Evolutionary conservation across 1,140 invertebrate species (phyloP).

Genomic region (Eumeta japonica): DNA sequence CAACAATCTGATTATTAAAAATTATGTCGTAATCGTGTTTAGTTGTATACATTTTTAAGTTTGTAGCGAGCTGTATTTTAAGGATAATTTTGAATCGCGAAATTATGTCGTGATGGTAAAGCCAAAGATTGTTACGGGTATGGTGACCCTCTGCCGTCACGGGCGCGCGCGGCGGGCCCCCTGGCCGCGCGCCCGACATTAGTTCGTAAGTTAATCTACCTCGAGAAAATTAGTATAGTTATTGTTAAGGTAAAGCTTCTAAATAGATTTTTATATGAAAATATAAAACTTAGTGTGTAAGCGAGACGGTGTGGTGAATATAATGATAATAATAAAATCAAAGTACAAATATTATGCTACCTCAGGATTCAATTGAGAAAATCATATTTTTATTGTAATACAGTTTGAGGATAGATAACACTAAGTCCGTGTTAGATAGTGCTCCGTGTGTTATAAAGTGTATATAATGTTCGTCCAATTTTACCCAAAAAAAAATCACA

Average conservation of each 20-base stretch:
- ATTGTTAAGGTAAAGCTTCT: constrained; percentile 31
- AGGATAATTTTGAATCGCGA: constrained; percentile 48
- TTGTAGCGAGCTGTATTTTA: no score
- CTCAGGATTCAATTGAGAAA: constrained; percentile 55
- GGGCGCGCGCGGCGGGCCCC: constrained; percentile 24
- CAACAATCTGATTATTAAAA: no score
- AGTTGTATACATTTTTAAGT: no score
- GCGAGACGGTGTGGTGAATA: constrained; percentile 33
- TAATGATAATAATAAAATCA: constrained; percentile 41
- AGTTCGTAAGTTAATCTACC: constrained; percentile 56
- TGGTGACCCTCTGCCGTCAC: constrained; percentile 58
- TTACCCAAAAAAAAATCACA: no score
- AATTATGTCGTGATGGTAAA: constrained; percentile 53
- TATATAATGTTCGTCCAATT: no score
- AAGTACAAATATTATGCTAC: constrained; percentile 57
- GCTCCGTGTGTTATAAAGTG: no score
- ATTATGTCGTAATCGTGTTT: no score
- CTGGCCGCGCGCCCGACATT: constrained; percentile 34
- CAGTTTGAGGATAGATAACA: no score
- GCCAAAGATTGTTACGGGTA: constrained; percentile 60
- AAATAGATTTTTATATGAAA: constrained; percentile 54
- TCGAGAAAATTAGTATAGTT: constrained; percentile 50
- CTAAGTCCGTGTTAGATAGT: no score
- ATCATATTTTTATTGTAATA: no score
- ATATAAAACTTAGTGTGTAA: constrained; percentile 33